Evolutionary conservation across 2,797 vertebrate genomes (phyloP).

Genomic region (Hydrolagus colliei): DNA sequence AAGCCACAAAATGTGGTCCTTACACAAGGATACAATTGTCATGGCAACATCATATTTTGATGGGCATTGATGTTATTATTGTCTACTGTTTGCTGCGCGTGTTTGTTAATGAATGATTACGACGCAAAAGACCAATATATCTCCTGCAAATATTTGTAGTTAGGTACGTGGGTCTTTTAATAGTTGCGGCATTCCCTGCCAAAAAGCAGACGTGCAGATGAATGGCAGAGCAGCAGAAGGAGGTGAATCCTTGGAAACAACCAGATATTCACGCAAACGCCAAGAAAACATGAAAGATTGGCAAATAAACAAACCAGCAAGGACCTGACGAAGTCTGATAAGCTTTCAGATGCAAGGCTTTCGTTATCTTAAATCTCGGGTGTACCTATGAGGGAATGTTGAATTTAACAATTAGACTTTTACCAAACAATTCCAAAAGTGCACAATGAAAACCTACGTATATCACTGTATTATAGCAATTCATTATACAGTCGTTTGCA

Average conservation of each 20-base stretch:
- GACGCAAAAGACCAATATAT: neutral
- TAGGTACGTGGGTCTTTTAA: neutral
- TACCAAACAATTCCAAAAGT: neutral
- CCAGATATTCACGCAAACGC: neutral
- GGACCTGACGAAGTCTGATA: neutral
- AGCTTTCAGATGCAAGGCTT: neutral
- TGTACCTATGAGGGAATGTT: neutral
- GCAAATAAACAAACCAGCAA: neutral
- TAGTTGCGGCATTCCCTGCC: neutral
- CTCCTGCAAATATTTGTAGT: neutral
- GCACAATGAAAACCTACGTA: neutral
- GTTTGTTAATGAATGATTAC: neutral
- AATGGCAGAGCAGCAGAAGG: neutral
- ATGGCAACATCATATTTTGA: neutral
- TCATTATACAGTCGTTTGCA: neutral
- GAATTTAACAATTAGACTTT: neutral
- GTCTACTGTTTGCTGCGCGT: neutral
- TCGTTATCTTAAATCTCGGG: neutral
- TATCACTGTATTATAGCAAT: neutral
- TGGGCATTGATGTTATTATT: conserved; percentile 19
- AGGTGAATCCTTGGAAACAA: neutral
- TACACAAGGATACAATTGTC: neutral
- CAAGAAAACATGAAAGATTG: neutral
- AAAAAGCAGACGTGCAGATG: neutral
- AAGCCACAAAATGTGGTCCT: conserved; percentile 5